Evolutionary conservation across 2,888 invertebrate genomes (phyloP).

Genomic region (Diarsia dahlii): DNA sequence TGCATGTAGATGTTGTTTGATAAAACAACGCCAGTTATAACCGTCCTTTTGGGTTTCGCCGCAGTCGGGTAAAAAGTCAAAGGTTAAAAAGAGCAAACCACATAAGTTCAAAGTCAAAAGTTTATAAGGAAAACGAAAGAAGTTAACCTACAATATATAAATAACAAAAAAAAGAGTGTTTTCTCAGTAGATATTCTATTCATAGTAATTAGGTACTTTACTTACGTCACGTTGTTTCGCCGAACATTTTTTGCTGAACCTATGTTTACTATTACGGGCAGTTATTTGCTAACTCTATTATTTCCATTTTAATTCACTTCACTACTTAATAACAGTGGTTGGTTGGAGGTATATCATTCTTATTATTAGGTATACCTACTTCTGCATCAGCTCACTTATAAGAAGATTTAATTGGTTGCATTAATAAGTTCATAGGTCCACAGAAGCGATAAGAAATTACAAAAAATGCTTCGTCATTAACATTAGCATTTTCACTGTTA

Average conservation of each 20-base stretch:
- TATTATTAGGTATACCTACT: not conserved
- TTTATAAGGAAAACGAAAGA: constrained; percentile 24
- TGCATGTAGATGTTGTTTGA: not conserved
- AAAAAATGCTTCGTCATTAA: not conserved
- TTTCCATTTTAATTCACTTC: constrained; percentile 5
- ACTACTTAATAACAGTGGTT: constrained; percentile 3
- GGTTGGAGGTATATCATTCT: not conserved
- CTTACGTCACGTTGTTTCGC: constrained; percentile 26
- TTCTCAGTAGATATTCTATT: constrained; percentile 12
- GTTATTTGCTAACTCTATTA: constrained; percentile 17
- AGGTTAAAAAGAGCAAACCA: not conserved
- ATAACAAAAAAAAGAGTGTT: constrained; percentile 13
- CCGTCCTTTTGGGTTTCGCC: no score
- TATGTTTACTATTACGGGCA: constrained; percentile 15
- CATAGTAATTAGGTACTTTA: not conserved
- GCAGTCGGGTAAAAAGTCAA: not conserved
- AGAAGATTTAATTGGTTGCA: not conserved
- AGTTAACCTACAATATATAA: not conserved
- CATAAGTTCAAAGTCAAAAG: constrained; percentile 11
- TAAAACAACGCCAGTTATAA: not conserved
- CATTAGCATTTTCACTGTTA: not conserved
- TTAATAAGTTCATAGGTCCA: not conserved
- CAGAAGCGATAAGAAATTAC: not conserved
- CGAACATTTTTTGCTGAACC: constrained; percentile 24
- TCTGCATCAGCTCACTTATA: not conserved